Evolutionary conservation across 2,888 invertebrate species (phyloP), one percentile per base, ranked within the genome.

Genomic region (Cephalotes varians): DNA sequence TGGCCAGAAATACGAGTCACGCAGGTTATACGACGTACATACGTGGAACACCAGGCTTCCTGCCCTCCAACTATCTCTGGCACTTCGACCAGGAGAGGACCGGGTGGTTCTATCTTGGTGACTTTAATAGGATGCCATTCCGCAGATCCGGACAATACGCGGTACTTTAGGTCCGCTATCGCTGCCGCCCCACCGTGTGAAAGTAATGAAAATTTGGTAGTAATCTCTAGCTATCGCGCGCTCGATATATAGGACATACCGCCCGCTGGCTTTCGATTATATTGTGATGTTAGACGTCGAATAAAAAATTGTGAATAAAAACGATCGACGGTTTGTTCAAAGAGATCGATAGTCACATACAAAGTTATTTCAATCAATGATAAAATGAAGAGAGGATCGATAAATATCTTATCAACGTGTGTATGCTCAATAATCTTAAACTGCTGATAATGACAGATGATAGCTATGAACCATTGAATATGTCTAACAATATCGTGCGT

Each of bases 81-180:
- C 81, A 88, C 86, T 89, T 82, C 65, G 79, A 28, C 37, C 49
- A 21, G 73, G 31, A 49, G 77, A 76, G 74, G 67, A 81, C 21
- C 65, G 65, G 65, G 79, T 77, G 82, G 77, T 69, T 86, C 83
- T 83, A 54, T 90, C 87, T 87, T 82, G 85, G 83, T 73, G 89
- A 84, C 84, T 90, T 90, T 90, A 90, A 90, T 90, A 86, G 91
- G 64, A 91, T 90, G 88, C 90, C 87, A 87, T 89, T 89, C 90
- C 65, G 31, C 49, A 31, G 76, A 65, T 28, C 84, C 79, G 85
- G 80, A 86, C 87, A 89, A 87, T 90, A 85, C 81, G 44, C 82
- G 44, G 76, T 54, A 82, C 47, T 85, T 54, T 28, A 69, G 47
- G 62, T 82, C 60, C 64, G 81, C 73, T 72, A 47, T 76, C 74